These are phyloP conservation scores for Darevskia mixta DNA, from an alignment of 2,797 vertebrate genomes.

Conservation along the genomic window DNA sequence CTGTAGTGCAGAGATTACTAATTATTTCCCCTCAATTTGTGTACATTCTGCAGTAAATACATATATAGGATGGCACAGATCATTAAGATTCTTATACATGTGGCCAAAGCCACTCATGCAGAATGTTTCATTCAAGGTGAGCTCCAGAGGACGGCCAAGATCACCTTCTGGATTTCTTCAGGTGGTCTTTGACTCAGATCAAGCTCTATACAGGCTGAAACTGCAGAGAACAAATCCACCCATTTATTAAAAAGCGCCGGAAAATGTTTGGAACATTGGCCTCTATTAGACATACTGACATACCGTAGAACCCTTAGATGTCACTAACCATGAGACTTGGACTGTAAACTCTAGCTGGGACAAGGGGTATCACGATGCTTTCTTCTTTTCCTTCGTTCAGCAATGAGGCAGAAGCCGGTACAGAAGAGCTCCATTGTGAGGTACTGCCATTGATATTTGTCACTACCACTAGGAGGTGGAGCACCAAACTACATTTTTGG, in stretches of 20 bases:
- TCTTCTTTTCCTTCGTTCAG: not conserved
- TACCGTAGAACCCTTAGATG: not conserved
- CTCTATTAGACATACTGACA: not conserved
- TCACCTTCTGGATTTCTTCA: not conserved
- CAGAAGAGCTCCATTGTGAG: not conserved
- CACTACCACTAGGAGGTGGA: not conserved
- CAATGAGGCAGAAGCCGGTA: not conserved
- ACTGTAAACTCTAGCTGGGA: not conserved
- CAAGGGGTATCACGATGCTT: not conserved
- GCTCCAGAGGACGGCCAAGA: slow-evolving; percentile 33
- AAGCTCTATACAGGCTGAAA: not conserved
- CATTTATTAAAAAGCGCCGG: not conserved
- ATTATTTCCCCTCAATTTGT: slow-evolving; percentile 74
- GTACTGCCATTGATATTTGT: not conserved
- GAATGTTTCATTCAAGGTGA: slow-evolving; percentile 31
- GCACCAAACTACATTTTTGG: not conserved
- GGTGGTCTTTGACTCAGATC: not conserved
- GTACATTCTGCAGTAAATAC: slow-evolving; percentile 55
- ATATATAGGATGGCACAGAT: slow-evolving; percentile 46
- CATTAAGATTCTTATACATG: slow-evolving; percentile 55
- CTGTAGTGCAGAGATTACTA: slow-evolving; percentile 70
- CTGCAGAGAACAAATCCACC: not conserved
- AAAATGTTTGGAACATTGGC: not conserved
- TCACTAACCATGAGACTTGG: not conserved
- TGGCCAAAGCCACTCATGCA: slow-evolving; percentile 33